Base-by-base conservation (phyloP, 1,140 invertebrate genomes). In the Drosophila mauritiana region DNA sequence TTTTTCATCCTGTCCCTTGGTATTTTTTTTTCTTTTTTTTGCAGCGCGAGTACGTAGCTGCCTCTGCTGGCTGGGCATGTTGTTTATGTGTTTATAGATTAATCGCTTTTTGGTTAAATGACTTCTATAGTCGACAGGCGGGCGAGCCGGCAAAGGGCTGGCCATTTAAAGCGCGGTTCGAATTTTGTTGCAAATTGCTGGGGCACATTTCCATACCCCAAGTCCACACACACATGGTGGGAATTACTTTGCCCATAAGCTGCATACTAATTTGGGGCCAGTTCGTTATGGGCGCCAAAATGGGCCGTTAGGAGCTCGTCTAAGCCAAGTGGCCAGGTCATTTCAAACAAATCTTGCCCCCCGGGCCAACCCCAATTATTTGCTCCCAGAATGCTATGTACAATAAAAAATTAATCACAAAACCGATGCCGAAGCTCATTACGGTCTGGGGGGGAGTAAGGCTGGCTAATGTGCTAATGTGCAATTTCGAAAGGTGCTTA, bases 11-110 rank as follows among this genome's bases (percentile, higher is more conserved):
- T 1, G 7, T 46, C 22, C 27, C 43, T 51, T 36, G 10, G 39
- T 43, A 39, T 46, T 39, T 1, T 39, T 56, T 48, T 46, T 15
- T n/a, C n/a, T n/a, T 40, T 22, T 51, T 51, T 49, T 43, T 34
- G 8, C 34, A 20, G 20, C 4, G 5, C 13, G 4, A 25, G 7
- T 10, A 17, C 15, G 37, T 5, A 34, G 20, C 48, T 31, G 22
- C 46, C 49, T 17, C 12, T 36, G 37, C 52, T 40, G 55, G 67
- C 63, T 59, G 80, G 68, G 70, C 77, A 79, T 86, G 86, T 90
- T 90, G 86, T 90, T 90, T 90, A 90, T 90, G 86, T 90, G 86
- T 90, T 90, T 86, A 90, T 90, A 90, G 86, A 90, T 90, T 90
- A 90, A 90, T 90, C 86, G 86, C 88, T 90, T 86, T 83, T 90